Percentiles rank a stretch among this genome's conserved stretches.
Evolutionary conservation across 2,113 vertebrate genomes (phyloP).

Genomic region (Athene cunicularia): DNA sequence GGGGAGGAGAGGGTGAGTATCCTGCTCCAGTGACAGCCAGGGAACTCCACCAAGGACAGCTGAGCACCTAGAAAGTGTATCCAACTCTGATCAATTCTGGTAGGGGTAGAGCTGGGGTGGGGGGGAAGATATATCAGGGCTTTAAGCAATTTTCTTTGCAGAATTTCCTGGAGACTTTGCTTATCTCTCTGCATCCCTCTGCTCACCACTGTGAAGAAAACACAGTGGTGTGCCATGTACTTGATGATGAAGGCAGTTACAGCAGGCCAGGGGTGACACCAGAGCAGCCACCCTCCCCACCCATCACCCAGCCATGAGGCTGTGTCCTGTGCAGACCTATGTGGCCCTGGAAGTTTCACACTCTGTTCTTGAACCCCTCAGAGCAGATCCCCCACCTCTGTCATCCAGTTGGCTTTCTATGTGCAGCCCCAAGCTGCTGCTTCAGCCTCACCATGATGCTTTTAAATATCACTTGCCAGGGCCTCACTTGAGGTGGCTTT

Average conservation of each 20-base stretch:
- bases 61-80: not conserved
- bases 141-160: not conserved
- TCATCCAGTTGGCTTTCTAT: not conserved
- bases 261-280: not conserved
- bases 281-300: not conserved
- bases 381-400: not conserved
- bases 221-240: fast-evolving
- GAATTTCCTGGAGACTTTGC: not conserved
- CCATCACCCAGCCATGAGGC: fast-evolving
- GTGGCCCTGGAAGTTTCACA: not conserved
- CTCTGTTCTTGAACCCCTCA: not conserved
- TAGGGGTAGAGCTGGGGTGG: not conserved
- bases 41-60: not conserved
- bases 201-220: not conserved
- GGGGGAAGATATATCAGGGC: not conserved
- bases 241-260: not conserved
- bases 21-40: not conserved
- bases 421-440: not conserved
- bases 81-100: not conserved
- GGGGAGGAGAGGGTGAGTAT: not conserved
- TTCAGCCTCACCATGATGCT: not conserved
- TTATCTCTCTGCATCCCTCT: not conserved
- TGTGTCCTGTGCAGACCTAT: not conserved
- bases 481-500: not conserved
- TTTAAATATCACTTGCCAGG: not conserved